A percentile compares a stretch with the other conserved stretches of the same genome.
phyloP scores from a whole-genome alignment of 2,888 invertebrate species.

The Nezara viridula region DNA sequence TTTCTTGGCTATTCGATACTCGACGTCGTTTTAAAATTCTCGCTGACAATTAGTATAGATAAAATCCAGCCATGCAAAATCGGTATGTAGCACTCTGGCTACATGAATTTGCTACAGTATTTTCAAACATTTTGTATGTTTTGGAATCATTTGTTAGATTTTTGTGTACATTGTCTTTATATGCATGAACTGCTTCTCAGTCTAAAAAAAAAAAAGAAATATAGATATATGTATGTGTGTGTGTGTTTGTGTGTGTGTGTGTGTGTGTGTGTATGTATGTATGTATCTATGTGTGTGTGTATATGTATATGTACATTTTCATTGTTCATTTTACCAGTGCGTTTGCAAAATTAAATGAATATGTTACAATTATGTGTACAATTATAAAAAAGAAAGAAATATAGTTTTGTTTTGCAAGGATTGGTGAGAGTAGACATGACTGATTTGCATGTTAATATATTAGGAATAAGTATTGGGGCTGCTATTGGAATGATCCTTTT shows the following conservation, averaged over 20 bases:
- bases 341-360: not conserved
- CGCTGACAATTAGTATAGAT: not conserved
- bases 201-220: not conserved
- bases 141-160: not conserved
- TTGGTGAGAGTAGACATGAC: not conserved
- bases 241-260: too few species aligned
- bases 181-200: slow-evolving; percentile 23
- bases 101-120: not conserved
- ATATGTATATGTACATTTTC: not conserved
- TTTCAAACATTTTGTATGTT: not conserved
- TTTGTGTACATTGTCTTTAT: not conserved
- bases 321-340: not conserved
- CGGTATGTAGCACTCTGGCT: not conserved
- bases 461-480: not conserved
- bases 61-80: not conserved
- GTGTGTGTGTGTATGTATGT: too few species aligned
- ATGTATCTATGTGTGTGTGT: not conserved
- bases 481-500: slow-evolving; percentile 66
- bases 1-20: not conserved
- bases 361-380: not conserved
- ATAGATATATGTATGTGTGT: too few species aligned
- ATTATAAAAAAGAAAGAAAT: not conserved
- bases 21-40: not conserved
- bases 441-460: not conserved
- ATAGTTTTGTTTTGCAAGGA: not conserved